Evolutionary conservation across 2,113 vertebrate genomes (phyloP), one percentile per base, ranked within the genome.

Genomic region (Hippopotamus amphibius): DNA sequence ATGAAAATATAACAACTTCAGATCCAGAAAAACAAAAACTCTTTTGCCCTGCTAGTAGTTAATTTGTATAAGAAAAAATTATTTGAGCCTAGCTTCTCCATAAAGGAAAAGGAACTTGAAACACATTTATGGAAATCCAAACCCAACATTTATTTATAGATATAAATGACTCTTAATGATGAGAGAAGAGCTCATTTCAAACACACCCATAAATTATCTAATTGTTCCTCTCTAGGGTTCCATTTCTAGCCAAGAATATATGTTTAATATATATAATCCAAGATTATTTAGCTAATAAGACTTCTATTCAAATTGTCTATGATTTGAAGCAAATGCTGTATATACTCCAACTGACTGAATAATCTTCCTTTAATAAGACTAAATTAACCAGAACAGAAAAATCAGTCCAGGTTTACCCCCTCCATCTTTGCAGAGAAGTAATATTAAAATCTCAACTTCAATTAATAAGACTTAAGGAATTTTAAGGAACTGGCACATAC

Each of bases 251-350:
- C 66, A 95, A 94, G 41, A 92, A 82, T 90, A 65, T 55, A 95
- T 68, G 48, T 48, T 90, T 80, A 95, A 86, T 97, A 92, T 59
- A 66, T 94, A 82, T 55, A 97, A 66, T 82, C 53, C 59, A 96
- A 82, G 72, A 88, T 53, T 80, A 93, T 16, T 48, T 84, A 61
- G 14, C 28, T 79, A 6, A 6, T 68, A 82, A 84, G 37, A 43
- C 10, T 84, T 89, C 61, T 81, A 84, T 66, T 95, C 30, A 82
- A 94, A 88, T 41, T 93, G 65, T 91, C 37, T 93, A 37, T 68
- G 53, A 90, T 53, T 85, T 15, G 13, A 96, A 95, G 66, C 10
- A 95, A 95, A 96, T 90, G 57, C 33, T 92, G 37, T 37, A 37
- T 37, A 88, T 74, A 37, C 33, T 82, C 68, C 68, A 84, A 66